A percentile compares a stretch with the other conserved stretches of the same genome.
phyloP scores from a whole-genome alignment of 2,797 vertebrate species.

The Labroides dimidiatus region DNA sequence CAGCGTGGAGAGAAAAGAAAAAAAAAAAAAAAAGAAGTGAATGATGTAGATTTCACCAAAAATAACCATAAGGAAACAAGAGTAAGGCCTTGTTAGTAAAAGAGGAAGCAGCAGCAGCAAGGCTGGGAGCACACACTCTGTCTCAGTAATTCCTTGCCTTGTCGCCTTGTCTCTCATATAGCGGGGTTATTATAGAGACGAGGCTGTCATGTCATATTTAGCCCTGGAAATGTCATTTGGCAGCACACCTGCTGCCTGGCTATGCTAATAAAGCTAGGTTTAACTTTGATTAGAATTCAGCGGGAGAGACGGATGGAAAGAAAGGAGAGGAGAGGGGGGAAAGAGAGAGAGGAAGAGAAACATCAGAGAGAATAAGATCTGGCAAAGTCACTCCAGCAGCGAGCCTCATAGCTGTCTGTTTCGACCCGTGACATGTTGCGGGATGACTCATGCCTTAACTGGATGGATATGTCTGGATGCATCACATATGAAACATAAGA shows the following conservation, averaged over 20 bases:
- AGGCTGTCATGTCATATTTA: constrained; percentile 81
- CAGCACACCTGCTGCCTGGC: constrained; percentile 84
- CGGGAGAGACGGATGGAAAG: constrained; percentile 56
- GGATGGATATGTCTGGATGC: constrained; percentile 80
- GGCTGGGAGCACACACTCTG: constrained; percentile 69
- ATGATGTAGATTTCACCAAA: constrained; percentile 69
- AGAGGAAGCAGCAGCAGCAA: constrained; percentile 72
- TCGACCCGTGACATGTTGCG: constrained; percentile 73
- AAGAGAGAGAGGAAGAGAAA: constrained; percentile 30
- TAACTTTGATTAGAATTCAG: constrained; percentile 82
- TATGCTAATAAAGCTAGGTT: constrained; percentile 82
- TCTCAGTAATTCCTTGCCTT: constrained; percentile 78
- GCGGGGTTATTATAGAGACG: constrained; percentile 77
- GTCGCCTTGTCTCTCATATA: constrained; percentile 76
- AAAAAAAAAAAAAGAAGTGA: constrained; percentile 53
- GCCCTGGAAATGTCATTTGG: constrained; percentile 83
- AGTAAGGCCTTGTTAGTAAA: constrained; percentile 72
- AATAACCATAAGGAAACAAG: constrained; percentile 78
- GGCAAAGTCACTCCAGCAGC: constrained; percentile 70
- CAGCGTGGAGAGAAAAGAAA: neutral
- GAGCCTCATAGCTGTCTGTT: constrained; percentile 70
- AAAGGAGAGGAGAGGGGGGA: constrained; percentile 11
- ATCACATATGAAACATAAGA: constrained; percentile 79
- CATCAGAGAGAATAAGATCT: constrained; percentile 69
- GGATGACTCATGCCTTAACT: constrained; percentile 75